Conservation (phyloP, 2,888 invertebrate species). For the Octodonta nipae region DNA sequence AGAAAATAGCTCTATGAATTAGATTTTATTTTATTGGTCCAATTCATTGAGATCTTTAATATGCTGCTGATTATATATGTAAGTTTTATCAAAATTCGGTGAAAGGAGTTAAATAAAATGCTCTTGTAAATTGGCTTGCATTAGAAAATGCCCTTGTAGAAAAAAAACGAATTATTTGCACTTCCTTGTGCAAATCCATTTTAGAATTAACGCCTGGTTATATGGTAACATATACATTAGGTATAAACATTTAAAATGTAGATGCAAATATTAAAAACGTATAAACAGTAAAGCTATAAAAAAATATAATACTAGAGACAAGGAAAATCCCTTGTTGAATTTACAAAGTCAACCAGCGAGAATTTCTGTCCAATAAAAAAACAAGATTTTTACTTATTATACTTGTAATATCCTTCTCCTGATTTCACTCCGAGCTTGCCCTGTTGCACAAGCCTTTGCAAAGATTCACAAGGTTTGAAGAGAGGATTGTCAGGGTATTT, state of each 20-base stretch:
- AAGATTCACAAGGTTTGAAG: conserved; percentile 46
- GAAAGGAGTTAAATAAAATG: too few species aligned
- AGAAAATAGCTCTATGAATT: too few species aligned
- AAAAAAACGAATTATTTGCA: too few species aligned
- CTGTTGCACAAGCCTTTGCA: conserved; percentile 59
- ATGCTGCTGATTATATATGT: too few species aligned
- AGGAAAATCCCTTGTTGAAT: background rate
- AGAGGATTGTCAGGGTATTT: conserved; percentile 55
- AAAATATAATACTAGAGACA: conserved; percentile 1
- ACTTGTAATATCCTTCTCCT: conserved; percentile 75
- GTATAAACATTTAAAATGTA: background rate
- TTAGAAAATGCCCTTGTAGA: too few species aligned
- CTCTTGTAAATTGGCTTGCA: too few species aligned
- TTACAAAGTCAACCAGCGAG: background rate
- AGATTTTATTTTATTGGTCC: too few species aligned
- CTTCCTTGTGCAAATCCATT: too few species aligned
- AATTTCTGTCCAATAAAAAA: background rate
- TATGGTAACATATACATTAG: too few species aligned
- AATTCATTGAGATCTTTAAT: too few species aligned
- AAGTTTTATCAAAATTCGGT: too few species aligned
- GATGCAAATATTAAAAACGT: background rate
- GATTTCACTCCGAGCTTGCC: conserved; percentile 67
- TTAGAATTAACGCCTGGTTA: too few species aligned
- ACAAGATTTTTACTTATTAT: conserved; percentile 37
- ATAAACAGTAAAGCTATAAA: background rate